These are phyloP conservation scores for Grus americana DNA, from an alignment of 2,113 vertebrate genomes.

Conservation along the genomic window DNA sequence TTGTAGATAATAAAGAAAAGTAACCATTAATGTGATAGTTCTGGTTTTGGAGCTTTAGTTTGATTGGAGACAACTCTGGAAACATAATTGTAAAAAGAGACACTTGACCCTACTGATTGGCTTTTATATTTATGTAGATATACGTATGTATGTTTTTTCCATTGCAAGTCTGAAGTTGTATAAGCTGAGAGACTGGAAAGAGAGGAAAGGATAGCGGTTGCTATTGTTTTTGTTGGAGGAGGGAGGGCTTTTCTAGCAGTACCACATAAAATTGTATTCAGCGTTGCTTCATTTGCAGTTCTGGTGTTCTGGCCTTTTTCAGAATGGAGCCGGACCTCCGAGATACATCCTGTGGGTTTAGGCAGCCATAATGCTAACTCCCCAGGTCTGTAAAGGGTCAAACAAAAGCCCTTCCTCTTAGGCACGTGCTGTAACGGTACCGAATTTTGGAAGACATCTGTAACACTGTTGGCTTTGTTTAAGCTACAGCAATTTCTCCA, in stretches of 20 bases:
- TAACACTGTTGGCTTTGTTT: not conserved
- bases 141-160: not conserved
- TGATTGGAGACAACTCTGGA: constrained; percentile 24
- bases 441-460: not conserved
- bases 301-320: not conserved
- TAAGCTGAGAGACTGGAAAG: not conserved
- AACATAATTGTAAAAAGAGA: not conserved
- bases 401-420: not conserved
- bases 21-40: constrained; percentile 33
- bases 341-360: not conserved
- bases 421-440: not conserved
- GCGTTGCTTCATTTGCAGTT: not conserved
- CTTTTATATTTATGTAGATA: not conserved
- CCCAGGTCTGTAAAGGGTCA: not conserved
- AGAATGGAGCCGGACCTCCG: rapidly evolving
- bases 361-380: not conserved
- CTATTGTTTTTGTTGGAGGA: not conserved
- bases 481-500: not conserved
- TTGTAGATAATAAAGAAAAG: constrained; percentile 48
- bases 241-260: not conserved
- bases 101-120: not conserved
- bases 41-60: constrained; percentile 25
- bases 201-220: not conserved
- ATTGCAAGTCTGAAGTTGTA: not conserved
- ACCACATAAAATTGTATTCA: not conserved